These are phyloP conservation scores for Cuniculus paca DNA, from an alignment of 2,797 vertebrate genomes.

Conservation along the genomic window DNA sequence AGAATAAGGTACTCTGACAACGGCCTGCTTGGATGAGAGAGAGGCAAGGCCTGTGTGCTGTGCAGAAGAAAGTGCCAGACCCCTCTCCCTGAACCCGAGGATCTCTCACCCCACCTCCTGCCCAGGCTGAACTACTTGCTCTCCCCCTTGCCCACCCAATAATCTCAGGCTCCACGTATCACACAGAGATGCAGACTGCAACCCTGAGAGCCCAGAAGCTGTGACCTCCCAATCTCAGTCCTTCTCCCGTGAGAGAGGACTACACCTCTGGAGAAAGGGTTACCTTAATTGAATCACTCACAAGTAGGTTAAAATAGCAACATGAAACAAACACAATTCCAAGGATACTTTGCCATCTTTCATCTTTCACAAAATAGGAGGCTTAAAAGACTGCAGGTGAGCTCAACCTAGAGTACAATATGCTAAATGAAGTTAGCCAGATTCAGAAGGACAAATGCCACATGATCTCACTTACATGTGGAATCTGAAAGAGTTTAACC, in stretches of 20 bases:
- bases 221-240: background rate
- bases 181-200: background rate
- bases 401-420: background rate
- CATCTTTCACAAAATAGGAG: slow-evolving; percentile 52
- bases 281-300: background rate
- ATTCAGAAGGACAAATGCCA: background rate
- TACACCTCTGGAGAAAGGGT: background rate
- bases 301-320: background rate
- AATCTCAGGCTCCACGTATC: background rate
- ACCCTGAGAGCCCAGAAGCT: background rate
- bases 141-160: too few relatives aligned
- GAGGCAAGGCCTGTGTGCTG: background rate
- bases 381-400: background rate
- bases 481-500: background rate
- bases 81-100: background rate
- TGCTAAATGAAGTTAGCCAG: background rate
- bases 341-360: background rate
- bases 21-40: background rate
- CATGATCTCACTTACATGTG: background rate
- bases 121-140: background rate
- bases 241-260: background rate
- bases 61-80: background rate
- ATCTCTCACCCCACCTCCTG: background rate
- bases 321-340: background rate
- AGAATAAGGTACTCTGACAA: background rate